phyloP scores from a whole-genome alignment of 2,797 vertebrate genomes.

The Sandelia bainsii region DNA sequence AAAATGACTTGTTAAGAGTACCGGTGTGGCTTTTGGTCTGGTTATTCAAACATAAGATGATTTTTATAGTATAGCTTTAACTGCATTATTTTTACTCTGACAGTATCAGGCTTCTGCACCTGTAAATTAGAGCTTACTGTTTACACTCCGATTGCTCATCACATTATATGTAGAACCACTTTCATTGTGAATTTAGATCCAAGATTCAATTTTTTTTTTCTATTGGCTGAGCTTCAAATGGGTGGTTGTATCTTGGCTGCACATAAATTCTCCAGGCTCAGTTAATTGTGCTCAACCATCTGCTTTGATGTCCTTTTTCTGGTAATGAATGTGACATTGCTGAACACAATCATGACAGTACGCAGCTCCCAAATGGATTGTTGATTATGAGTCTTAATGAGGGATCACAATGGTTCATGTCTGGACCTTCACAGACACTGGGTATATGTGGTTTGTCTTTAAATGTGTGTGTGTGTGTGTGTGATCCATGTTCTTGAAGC shows the following conservation, averaged over 20 bases:
- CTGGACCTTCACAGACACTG: constrained; percentile 37
- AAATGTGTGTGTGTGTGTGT: constrained; percentile 2
- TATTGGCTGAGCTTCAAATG: constrained; percentile 46
- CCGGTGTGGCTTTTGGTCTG: background rate
- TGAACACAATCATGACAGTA: constrained; percentile 56
- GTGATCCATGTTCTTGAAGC: background rate
- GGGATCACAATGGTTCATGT: constrained; percentile 33
- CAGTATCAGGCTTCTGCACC: background rate
- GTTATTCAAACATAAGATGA: background rate
- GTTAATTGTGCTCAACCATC: constrained; percentile 66
- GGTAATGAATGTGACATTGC: constrained; percentile 72
- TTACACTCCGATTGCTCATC: background rate
- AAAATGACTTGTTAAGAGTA: too few relatives aligned
- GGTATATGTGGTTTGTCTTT: constrained; percentile 28
- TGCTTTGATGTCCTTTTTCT: constrained; percentile 74
- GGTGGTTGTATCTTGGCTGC: constrained; percentile 54
- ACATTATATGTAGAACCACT: constrained; percentile 14
- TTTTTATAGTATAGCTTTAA: background rate
- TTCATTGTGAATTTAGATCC: constrained; percentile 44
- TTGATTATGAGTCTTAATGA: constrained; percentile 49
- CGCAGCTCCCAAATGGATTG: constrained; percentile 45
- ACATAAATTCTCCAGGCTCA: constrained; percentile 56
- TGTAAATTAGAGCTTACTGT: constrained; percentile 1
- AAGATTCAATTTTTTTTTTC: constrained; percentile 2
- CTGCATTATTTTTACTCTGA: background rate